Percentiles rank a stretch among this genome's conserved stretches.
Evolutionary conservation across 2,888 invertebrate genomes (phyloP).

Genomic region (Allophyes oxyacanthae): DNA sequence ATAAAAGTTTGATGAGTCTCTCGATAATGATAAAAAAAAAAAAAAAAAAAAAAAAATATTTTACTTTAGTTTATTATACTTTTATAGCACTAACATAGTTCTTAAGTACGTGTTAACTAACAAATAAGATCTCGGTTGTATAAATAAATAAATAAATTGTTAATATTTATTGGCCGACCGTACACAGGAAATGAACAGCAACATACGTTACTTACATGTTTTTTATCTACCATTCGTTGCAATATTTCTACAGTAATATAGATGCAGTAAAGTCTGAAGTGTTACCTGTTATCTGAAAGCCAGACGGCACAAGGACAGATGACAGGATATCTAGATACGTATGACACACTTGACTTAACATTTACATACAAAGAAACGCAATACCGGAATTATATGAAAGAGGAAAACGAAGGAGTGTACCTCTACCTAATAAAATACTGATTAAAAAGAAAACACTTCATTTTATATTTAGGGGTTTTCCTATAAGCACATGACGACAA

Average conservation of each 20-base stretch:
- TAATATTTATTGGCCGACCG: too few species aligned
- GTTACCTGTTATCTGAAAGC: conserved; percentile 36
- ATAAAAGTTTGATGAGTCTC: conserved; percentile 24
- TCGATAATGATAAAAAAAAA: too few species aligned
- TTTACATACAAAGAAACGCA: neutral
- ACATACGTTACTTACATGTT: conserved; percentile 1
- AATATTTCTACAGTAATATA: conserved; percentile 9
- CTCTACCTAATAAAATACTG: too few species aligned
- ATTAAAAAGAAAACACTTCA: too few species aligned
- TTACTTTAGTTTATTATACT: too few species aligned
- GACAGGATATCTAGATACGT: conserved; percentile 12
- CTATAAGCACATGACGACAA: too few species aligned
- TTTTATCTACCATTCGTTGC: conserved; percentile 13
- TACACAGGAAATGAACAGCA: conserved; percentile 9
- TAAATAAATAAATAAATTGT: too few species aligned
- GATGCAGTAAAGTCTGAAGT: conserved; percentile 23
- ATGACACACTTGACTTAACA: conserved; percentile 4
- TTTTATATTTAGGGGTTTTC: too few species aligned
- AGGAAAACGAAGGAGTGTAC: neutral
- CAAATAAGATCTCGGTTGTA: too few species aligned
- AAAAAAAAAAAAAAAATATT: too few species aligned
- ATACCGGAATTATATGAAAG: neutral
- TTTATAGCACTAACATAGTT: too few species aligned
- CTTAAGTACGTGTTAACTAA: too few species aligned
- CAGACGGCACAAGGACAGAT: conserved; percentile 36